Conservation (phyloP, 64 coral and sea anemone species). For the Orbicella faveolata region DNA sequence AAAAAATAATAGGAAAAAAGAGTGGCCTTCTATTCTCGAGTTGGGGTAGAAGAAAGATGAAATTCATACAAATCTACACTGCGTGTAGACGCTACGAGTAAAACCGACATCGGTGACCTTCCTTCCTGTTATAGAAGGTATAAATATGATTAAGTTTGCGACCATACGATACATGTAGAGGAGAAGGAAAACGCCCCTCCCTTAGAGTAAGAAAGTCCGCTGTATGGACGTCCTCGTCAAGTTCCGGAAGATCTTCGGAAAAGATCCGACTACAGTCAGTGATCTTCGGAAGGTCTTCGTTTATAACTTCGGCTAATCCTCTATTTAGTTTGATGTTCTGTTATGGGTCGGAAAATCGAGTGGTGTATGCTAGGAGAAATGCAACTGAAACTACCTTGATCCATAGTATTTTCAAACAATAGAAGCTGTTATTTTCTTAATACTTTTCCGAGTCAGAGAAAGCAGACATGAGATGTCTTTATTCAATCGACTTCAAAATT, state of each 20-base stretch:
- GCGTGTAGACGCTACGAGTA: slow-evolving; percentile 35
- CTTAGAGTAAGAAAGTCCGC: background rate
- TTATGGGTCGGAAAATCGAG: background rate
- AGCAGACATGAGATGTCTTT: too few relatives aligned
- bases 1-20: background rate
- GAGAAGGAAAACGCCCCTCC: background rate
- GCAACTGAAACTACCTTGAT: too few relatives aligned
- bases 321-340: background rate
- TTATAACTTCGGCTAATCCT: background rate
- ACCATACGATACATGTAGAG: background rate
- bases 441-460: too few relatives aligned
- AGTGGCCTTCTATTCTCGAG: slow-evolving; percentile 2
- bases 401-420: too few relatives aligned
- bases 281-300: background rate
- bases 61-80: slow-evolving; percentile 44
- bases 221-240: background rate
- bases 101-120: slow-evolving; percentile 42
- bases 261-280: background rate
- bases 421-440: too few relatives aligned
- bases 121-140: slow-evolving; percentile 17
- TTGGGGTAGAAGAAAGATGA: slow-evolving; percentile 19
- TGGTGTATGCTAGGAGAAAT: too few relatives aligned
- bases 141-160: slow-evolving; percentile 14
- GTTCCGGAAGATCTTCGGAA: background rate
- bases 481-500: too few relatives aligned